Conservation (phyloP, 2,888 invertebrate species). For the Hedya salicella region DNA sequence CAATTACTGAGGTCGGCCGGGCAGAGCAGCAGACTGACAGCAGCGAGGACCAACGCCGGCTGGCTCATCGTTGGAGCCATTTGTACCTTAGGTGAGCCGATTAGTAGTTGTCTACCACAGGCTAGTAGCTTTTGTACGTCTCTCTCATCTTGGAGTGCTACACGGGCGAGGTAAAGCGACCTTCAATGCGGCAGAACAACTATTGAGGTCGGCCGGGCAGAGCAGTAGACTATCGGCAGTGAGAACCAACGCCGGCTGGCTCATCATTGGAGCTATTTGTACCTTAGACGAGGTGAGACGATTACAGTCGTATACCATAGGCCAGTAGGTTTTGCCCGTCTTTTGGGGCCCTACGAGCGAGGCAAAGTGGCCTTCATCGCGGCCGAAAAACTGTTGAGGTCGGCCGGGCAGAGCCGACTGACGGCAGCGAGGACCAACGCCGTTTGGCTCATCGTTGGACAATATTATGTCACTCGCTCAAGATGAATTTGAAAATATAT, state of each 20-base stretch:
- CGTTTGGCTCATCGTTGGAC: constrained; percentile 98
- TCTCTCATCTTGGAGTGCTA: constrained; percentile 74
- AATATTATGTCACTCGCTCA: no score
- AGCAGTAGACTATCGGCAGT: constrained; percentile 97
- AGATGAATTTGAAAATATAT: no score
- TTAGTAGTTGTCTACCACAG: neutral
- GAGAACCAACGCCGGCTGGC: constrained; percentile 98
- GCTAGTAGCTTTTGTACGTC: neutral
- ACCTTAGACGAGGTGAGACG: constrained; percentile 91
- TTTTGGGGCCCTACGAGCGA: constrained; percentile 98
- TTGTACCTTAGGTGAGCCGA: constrained; percentile 93
- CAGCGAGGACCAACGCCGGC: constrained; percentile 98
- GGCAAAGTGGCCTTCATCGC: constrained; percentile 99
- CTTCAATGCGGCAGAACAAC: constrained; percentile 98
- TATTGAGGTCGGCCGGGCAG: constrained; percentile 97
- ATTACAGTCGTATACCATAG: constrained; percentile 81
- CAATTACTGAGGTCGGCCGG: constrained; percentile 97
- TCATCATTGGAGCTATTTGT: constrained; percentile 98
- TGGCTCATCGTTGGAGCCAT: constrained; percentile 99
- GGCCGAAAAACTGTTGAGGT: constrained; percentile 97
- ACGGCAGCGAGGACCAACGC: constrained; percentile 98
- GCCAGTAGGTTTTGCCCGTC: constrained; percentile 94
- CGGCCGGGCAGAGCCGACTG: constrained; percentile 97
- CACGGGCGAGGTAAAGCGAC: constrained; percentile 99
- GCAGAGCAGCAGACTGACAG: constrained; percentile 97